Evolutionary conservation across 2,797 vertebrate species (phyloP), one percentile per base, ranked within the genome.

Genomic region (Cygnus olor): DNA sequence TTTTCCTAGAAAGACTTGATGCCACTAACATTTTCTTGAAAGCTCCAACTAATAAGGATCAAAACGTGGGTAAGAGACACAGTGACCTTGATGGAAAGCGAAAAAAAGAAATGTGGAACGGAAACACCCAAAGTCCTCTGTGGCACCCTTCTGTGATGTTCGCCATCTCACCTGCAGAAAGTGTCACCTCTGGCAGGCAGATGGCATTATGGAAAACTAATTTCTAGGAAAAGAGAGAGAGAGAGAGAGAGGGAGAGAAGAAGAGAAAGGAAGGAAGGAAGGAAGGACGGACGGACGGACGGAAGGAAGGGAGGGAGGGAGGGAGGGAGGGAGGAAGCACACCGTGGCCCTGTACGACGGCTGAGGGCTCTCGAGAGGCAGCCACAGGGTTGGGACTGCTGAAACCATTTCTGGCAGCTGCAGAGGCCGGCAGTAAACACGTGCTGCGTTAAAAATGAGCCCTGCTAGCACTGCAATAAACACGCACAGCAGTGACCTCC

Each of bases 111-210:
- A 84, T 0, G 5, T 60, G 83, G 34, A 81, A 28, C 16, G 72
- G 79, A 85, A 88, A 36, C 1, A 6, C 21, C 74, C 11, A 2
- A 16, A 85, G 36, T 17, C 68, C 68, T 64, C 6, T 45, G 14
- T 9, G 0, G 28, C 9, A 3, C 34, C 83, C 44, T 73, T 36
- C 32, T 8, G 1, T 32, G 47, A 30, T 60, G 53, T 42, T 5
- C 3, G 44, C 40, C 18, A 84, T 65, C 56, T 81, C 80, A 53
- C 64, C 53, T 80, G n/a, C 8, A 4, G 82, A 45, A 88, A 64
- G 76, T 22, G 40, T 88, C 93, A 90, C 82, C 80, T 94, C 84
- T 92, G 89, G 91, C 79, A 81, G 74, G 21, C 47, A 45, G 83
- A 61, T 70, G 68, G 80, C 1, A 0, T 9, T 28, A 66, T 1